phyloP scores from a whole-genome alignment of 2,888 invertebrate genomes.

The Drosophila greeni region DNA sequence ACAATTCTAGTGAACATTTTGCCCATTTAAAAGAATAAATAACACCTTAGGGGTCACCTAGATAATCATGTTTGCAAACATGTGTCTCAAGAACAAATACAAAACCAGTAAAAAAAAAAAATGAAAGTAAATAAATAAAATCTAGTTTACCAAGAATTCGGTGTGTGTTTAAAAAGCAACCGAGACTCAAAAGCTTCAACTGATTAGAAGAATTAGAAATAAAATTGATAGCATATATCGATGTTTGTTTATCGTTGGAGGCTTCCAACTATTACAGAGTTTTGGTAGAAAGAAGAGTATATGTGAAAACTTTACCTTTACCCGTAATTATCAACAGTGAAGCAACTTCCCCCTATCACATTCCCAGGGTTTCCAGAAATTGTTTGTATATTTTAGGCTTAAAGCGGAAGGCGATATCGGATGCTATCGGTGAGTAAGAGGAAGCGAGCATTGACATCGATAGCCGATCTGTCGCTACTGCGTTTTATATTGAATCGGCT shows the following conservation, averaged over 20 bases:
- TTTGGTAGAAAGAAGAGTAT: background rate
- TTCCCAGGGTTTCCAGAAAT: background rate
- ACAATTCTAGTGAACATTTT: background rate
- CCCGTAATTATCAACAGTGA: background rate
- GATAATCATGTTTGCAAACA: background rate
- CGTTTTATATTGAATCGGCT: background rate
- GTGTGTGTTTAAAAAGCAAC: conserved; percentile 1
- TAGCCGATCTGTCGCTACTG: conserved; percentile 14
- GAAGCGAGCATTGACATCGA: conserved; percentile 16
- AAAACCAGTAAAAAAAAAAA: background rate
- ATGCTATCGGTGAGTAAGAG: conserved; percentile 18
- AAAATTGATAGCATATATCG: conserved; percentile 4
- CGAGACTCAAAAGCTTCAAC: background rate
- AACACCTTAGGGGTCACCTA: background rate
- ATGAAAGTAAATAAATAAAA: background rate
- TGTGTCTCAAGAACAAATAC: background rate
- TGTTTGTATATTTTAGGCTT: background rate
- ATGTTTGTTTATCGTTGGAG: background rate
- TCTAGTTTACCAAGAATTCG: background rate
- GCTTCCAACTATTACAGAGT: background rate
- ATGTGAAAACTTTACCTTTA: background rate
- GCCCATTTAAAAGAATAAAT: conserved; percentile 1
- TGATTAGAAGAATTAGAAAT: background rate
- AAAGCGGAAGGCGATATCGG: conserved; percentile 26
- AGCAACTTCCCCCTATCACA: background rate